Evolutionary conservation across 2,797 vertebrate genomes (phyloP), one percentile per base, ranked within the genome.

Genomic region (Pteropus rufus): DNA sequence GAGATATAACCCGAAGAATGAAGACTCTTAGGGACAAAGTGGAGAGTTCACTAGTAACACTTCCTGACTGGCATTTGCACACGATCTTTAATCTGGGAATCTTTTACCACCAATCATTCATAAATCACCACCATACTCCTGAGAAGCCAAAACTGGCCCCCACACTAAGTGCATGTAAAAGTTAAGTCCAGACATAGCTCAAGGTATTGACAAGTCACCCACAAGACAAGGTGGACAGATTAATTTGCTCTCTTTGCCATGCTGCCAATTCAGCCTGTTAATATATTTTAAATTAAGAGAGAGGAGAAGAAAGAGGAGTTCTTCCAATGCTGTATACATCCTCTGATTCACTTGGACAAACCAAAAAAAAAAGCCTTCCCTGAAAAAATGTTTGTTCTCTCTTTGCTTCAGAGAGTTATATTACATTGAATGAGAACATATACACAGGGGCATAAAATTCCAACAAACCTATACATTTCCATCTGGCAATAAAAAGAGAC

Each of bases 21-120:
- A 80, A 91, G 44, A 65, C 34, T 97, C 91, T 94, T 91, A 90
- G 34, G 62, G 94, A 86, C 7, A 41, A 41, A 85, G 16, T 18
- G 87, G 58, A 31, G 94, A 94, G 65, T 60, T 94, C 79, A 54
- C 18, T 10, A 49, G 65, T 31, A 79, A 65, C 18, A 94, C 49
- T 34, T 93, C 19, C 86, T 24, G 19, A 92, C 15, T 62, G 54
- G 62, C 16, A 26, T 90, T 81, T 49, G 77, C 1, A 85, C 0
- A 52, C 1, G 18, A 31, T 7, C 24, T 85, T 93, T 95, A 41
- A 85, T 26, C 73, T 91, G 23, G 60, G 14, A 46, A 86, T 58
- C 49, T 79, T 64, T 62, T 31, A 36, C 6, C 23, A 89, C 12
- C 9, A 72, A 89, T 67, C 46, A 90, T 76, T 89, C 65, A 73